A percentile compares a stretch with the other conserved stretches of the same genome.
Evolutionary conservation across 1,140 invertebrate species (phyloP).

Genomic region (Drosophila simulans): DNA sequence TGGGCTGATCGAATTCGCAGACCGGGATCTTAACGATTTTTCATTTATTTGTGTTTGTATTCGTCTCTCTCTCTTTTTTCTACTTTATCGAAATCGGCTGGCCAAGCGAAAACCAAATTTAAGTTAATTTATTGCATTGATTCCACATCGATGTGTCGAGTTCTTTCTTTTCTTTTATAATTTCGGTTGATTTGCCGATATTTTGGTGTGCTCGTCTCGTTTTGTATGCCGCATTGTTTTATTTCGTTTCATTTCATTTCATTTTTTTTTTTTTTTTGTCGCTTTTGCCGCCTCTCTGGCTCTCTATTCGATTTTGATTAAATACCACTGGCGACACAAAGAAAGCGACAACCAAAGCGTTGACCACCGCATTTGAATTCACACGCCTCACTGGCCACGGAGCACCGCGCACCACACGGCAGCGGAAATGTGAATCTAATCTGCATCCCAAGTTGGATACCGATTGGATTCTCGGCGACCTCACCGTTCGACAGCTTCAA

Average conservation of each 20-base stretch:
- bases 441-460: constrained; percentile 5
- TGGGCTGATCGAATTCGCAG: constrained; percentile 34
- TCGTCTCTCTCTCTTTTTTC: constrained; percentile 17
- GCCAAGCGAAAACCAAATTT: constrained; percentile 64
- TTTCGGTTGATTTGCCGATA: constrained; percentile 77
- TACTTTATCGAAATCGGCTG: constrained; percentile 61
- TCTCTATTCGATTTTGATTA: constrained; percentile 47
- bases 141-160: constrained; percentile 77
- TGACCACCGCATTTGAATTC: constrained; percentile 71
- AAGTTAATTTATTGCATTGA: constrained; percentile 80
- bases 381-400: constrained; percentile 53
- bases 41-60: constrained; percentile 53
- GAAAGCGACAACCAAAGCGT: constrained; percentile 54
- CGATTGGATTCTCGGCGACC: constrained; percentile 3
- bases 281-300: no score
- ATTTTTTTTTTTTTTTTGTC: constrained; percentile 20
- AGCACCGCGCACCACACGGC: constrained; percentile 35
- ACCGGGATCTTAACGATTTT: constrained; percentile 33
- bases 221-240: constrained; percentile 41
- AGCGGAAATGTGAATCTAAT: constrained; percentile 1
- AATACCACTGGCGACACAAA: constrained; percentile 61
- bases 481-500: not conserved
- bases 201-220: constrained; percentile 70
- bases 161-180: constrained; percentile 78
- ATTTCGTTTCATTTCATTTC: constrained; percentile 4